These are phyloP conservation scores for Oscarella lobularis DNA, from an alignment of 37 sponge, comb jelly and placozoan species.

Conservation along the genomic window DNA sequence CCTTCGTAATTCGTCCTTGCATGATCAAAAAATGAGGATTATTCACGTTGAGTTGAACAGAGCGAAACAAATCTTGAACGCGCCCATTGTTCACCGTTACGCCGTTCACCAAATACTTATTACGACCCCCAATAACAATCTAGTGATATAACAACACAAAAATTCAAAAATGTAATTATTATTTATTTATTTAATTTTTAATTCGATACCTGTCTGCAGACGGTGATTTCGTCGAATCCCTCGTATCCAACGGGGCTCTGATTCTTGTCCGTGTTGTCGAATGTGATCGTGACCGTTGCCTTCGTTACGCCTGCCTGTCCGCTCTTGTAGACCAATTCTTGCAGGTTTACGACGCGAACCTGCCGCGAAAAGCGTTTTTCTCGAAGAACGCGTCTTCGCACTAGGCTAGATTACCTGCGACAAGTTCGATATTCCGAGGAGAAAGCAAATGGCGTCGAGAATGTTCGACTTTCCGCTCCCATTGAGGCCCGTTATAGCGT, in stretches of 20 bases:
- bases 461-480: constrained; percentile 99
- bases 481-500: constrained; percentile 96
- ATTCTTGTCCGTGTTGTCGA: constrained; percentile 82
- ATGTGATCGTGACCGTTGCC: constrained; percentile 97
- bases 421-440: constrained; percentile 92
- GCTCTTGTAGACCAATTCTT: constrained; percentile 96
- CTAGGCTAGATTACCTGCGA: constrained; percentile 52
- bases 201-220: constrained; percentile 81
- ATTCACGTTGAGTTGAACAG: constrained; percentile 96
- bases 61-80: constrained; percentile 91
- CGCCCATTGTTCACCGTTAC: constrained; percentile 82
- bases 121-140: constrained; percentile 96
- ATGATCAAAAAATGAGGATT: constrained; percentile 99
- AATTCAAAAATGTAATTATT: neutral
- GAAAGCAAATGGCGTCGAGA: constrained; percentile 89
- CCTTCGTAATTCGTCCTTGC: constrained; percentile 88
- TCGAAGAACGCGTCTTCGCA: neutral
- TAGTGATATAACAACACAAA: neutral
- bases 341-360: constrained; percentile 89
- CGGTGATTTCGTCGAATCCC: constrained; percentile 68
- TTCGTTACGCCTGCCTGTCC: constrained; percentile 97
- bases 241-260: constrained; percentile 97
- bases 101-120: constrained; percentile 97
- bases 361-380: constrained; percentile 1
- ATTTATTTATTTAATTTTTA: neutral